Conservation (phyloP, 2,113 vertebrate genomes). For the Edolisoma coerulescens region DNA sequence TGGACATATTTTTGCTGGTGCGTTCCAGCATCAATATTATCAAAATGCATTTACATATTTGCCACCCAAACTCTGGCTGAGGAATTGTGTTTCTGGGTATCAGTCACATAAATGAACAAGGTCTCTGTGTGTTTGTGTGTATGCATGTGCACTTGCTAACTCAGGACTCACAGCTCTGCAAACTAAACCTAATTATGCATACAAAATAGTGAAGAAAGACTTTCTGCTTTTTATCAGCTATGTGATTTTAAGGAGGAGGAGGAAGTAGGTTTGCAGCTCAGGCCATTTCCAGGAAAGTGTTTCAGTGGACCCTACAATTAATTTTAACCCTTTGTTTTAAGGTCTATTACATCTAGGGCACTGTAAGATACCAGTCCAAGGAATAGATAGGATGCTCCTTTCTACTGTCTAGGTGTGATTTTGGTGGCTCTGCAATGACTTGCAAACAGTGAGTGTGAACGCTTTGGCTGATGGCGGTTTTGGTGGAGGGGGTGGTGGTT, state of each 20-base stretch:
- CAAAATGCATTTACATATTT: not conserved
- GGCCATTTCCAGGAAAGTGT: not conserved
- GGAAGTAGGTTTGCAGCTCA: not conserved
- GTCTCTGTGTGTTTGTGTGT: not conserved
- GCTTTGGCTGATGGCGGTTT: not conserved
- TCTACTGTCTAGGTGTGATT: not conserved
- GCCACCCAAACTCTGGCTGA: not conserved
- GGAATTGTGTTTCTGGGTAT: not conserved
- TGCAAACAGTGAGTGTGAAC: not conserved
- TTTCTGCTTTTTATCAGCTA: constrained; percentile 32
- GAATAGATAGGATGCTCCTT: not conserved
- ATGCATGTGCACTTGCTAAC: not conserved
- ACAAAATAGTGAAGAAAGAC: not conserved
- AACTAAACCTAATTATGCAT: not conserved
- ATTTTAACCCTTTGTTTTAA: not conserved
- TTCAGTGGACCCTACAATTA: not conserved
- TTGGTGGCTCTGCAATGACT: not conserved
- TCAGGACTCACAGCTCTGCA: not conserved
- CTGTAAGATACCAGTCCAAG: not conserved
- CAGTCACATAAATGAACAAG: not conserved
- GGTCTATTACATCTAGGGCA: not conserved
- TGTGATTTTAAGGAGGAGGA: not conserved
- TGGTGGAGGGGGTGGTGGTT: not conserved
- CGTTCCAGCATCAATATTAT: not conserved
- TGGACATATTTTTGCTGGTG: not conserved